Percentiles rank a stretch among this genome's conserved stretches.
These are phyloP conservation scores for Athene cunicularia DNA, from an alignment of 2,113 vertebrate species.

Conservation along the genomic window DNA sequence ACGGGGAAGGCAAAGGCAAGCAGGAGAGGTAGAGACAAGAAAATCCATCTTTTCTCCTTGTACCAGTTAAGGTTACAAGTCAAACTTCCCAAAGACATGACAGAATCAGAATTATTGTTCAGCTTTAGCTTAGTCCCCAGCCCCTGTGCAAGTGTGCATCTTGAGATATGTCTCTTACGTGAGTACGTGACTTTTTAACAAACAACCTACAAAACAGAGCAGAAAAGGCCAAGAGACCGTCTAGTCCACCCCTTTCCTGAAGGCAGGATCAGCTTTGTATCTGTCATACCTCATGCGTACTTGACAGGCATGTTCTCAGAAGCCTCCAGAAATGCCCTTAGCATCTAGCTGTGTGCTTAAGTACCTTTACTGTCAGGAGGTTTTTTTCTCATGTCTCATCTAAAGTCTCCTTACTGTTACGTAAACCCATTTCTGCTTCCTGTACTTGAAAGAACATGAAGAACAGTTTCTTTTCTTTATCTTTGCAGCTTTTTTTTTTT, in stretches of 20 bases:
- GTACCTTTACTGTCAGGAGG: not conserved
- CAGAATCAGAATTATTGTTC: not conserved
- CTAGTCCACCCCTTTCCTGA: not conserved
- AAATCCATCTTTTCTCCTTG: not conserved
- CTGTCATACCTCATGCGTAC: not conserved
- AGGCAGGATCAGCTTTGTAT: not conserved
- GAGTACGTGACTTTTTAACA: not conserved
- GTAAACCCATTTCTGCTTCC: not conserved
- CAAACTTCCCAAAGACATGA: not conserved
- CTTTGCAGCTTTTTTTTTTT: not conserved
- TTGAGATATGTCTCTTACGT: not conserved
- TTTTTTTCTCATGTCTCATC: not conserved
- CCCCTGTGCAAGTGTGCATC: not conserved
- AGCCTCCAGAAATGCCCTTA: not conserved
- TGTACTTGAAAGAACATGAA: not conserved
- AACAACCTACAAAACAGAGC: not conserved
- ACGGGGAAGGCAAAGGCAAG: not conserved
- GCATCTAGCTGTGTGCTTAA: not conserved
- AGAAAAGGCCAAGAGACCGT: not conserved
- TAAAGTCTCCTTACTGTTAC: not conserved
- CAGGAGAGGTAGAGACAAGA: not conserved
- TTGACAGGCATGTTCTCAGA: not conserved
- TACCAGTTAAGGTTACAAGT: not conserved
- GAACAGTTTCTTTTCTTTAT: not conserved
- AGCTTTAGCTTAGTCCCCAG: not conserved